These are phyloP conservation scores for Drosophila limbata DNA, from an alignment of 2,888 invertebrate species.

Conservation along the genomic window DNA sequence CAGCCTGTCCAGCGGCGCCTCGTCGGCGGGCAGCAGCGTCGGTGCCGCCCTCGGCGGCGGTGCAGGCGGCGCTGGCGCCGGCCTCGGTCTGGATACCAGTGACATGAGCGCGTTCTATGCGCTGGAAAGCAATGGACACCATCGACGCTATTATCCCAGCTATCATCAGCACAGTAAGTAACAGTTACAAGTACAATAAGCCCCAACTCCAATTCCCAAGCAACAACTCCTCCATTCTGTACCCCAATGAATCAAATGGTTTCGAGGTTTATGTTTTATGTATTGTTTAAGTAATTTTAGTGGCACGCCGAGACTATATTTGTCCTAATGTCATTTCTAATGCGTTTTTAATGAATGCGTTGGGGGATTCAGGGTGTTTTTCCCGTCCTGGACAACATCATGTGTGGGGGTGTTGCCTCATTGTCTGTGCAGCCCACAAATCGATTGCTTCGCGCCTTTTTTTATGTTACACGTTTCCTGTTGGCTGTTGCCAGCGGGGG, in stretches of 20 bases:
- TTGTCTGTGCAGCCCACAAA: slow-evolving; percentile 68
- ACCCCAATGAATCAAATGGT: slow-evolving; percentile 15
- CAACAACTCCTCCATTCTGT: background rate
- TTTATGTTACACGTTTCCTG: slow-evolving; percentile 68
- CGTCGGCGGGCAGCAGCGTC: slow-evolving; percentile 82
- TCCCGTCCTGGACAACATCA: background rate
- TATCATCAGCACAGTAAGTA: slow-evolving; percentile 85
- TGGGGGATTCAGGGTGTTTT: slow-evolving; percentile 14
- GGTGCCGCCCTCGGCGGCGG: slow-evolving; percentile 79
- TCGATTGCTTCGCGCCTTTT: slow-evolving; percentile 80
- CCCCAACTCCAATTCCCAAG: background rate
- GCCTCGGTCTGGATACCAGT: slow-evolving; percentile 83
- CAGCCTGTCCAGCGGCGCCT: slow-evolving; percentile 82
- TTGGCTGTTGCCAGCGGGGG: slow-evolving; percentile 45
- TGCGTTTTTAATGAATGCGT: slow-evolving; percentile 81
- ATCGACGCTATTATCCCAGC: slow-evolving; percentile 85
- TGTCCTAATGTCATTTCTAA: slow-evolving; percentile 81
- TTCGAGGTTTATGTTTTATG: slow-evolving; percentile 55
- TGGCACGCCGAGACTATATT: slow-evolving; percentile 64
- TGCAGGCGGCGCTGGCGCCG: slow-evolving; percentile 71
- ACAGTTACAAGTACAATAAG: slow-evolving; percentile 12
- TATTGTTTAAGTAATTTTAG: slow-evolving; percentile 71
- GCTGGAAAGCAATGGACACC: slow-evolving; percentile 85
- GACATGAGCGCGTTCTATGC: slow-evolving; percentile 86
- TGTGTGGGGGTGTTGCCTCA: slow-evolving; percentile 7